Base-by-base conservation (phyloP, 2,797 vertebrate species). In the Paratrypauchen microcephalus region DNA sequence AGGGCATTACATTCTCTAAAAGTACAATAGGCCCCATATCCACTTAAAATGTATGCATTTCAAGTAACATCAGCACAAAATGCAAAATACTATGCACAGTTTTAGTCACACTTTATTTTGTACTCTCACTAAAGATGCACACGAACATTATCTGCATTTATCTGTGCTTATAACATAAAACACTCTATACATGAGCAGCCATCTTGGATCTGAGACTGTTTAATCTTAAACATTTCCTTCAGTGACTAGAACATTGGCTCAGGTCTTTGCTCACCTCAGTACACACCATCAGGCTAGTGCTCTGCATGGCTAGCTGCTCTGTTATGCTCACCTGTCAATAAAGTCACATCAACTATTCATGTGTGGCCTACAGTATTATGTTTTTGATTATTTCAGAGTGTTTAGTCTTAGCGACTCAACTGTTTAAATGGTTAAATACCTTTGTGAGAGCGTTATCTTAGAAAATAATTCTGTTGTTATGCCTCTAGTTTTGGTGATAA, bases 11-110 rank as follows among this genome's bases (percentile, higher is more conserved):
- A 69, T 69, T 78, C 66, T 78, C 72, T 79, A 64, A 68, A 80
- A 74, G 61, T 61, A 80, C 72, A 79, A 69, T 65, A 75, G 65
- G 71, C 82, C 67, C 77, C 74, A 68, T 65, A 39, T 80, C 61
- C 67, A 71, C 71, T 74, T 75, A 64, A 59, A 66, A 71, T 76
- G 71, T 85, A 86, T 78, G 79, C 82, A 86, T 71, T 76, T 72
- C 57, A 64, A 80, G 73, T 77, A 85, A 72, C 82, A 82, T 62
- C 70, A 78, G 69, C 77, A 89, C 87, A 88, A 90, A 79, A 81
- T 59, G 61, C 58, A 73, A 47, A 83, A 85, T 79, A 90, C 90
- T 90, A 91, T 92, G 90, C 91, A 92, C 84, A 88, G 79, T 78
- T 90, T 72, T 86, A 84, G 82, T 87, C 78, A 80, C 75, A 74